Base-by-base conservation (phyloP, 1,140 invertebrate genomes). In the Zeugodacus cucurbitae region DNA sequence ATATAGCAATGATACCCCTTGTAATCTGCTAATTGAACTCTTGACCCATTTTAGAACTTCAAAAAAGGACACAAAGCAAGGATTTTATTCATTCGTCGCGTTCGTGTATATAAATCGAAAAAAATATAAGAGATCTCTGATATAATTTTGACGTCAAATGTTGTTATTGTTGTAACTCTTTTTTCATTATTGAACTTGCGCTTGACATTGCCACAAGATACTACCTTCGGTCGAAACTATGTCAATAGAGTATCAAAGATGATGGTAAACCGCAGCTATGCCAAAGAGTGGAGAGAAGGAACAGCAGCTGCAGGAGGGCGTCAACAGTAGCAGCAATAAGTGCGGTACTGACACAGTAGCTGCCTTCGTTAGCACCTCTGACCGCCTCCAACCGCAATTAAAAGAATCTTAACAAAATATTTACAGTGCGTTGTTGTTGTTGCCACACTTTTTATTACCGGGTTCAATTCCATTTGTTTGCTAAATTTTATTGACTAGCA, bases 171-270 rank as follows among this genome's bases (percentile, higher is more conserved):
- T 57, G 29, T 74, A 3, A 34, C 32, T 74, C 3, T 48, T 85
- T 34, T 86, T 59, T 58, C 8, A 17, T 32, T 59, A 86, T 86
- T 62, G 58, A 86, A 62, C 85, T 86, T 86, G 58, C 74, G 74
- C 74, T 82, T 82, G 74, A 82, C 74, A 82, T 82, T 82, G 74
- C 44, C 74, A 82, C 37, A 82, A 82, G 74, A 54, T 82, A 82
- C 74, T 82, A 82, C 74, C 48, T 48, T 74, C 44, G 26, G 74
- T 17, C 26, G 34, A 82, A 82, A 82, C 74, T 82, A n/a, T 82
- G 74, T 48, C 74, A 82, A 48, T 10, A 20, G 37, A 44, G 41
- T 26, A 48, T 82, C 74, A 82, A 41, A 48, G 48, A 41, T 48
- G 74, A 20, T 41, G 3, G n/a, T 6, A 82, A 44, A 48, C 74